phyloP scores from a whole-genome alignment of 2,888 invertebrate species.

The Aphrophora alni region DNA sequence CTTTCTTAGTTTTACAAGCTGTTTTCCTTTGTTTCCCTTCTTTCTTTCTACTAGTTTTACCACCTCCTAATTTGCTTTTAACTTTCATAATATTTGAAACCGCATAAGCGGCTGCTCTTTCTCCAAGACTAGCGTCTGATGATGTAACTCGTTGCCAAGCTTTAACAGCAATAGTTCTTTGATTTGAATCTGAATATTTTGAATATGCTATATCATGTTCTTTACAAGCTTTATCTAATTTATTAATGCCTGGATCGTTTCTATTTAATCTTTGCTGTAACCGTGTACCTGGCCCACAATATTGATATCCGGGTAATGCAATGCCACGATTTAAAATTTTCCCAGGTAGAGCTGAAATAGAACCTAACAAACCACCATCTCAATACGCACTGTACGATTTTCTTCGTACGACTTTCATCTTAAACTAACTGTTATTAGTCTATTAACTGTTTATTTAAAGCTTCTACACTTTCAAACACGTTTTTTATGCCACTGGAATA shows the following conservation, averaged over 20 bases:
- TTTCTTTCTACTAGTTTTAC: neutral
- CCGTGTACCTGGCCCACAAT: slow-evolving; percentile 43
- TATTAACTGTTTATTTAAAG: neutral
- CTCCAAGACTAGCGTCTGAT: slow-evolving; percentile 52
- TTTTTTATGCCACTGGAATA: neutral
- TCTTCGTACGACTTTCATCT: neutral
- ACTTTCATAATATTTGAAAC: slow-evolving; percentile 53
- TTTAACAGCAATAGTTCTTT: slow-evolving; percentile 31
- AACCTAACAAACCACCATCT: neutral
- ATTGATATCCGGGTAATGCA: slow-evolving; percentile 44
- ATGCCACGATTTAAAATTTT: neutral
- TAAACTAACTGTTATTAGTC: neutral
- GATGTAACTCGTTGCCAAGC: slow-evolving; percentile 52
- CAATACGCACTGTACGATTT: neutral
- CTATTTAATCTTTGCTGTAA: slow-evolving; percentile 23
- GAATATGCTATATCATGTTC: too few species aligned
- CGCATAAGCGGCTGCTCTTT: slow-evolving; percentile 52
- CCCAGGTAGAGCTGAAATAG: neutral
- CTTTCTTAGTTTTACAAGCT: neutral
- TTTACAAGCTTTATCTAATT: slow-evolving; percentile 45
- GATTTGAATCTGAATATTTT: neutral
- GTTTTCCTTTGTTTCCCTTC: neutral
- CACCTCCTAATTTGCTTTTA: slow-evolving; percentile 51
- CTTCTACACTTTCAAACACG: neutral
- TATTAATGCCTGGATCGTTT: slow-evolving; percentile 39